Conservation (phyloP, 2,113 vertebrate genomes). For the Electrona antarctica region DNA sequence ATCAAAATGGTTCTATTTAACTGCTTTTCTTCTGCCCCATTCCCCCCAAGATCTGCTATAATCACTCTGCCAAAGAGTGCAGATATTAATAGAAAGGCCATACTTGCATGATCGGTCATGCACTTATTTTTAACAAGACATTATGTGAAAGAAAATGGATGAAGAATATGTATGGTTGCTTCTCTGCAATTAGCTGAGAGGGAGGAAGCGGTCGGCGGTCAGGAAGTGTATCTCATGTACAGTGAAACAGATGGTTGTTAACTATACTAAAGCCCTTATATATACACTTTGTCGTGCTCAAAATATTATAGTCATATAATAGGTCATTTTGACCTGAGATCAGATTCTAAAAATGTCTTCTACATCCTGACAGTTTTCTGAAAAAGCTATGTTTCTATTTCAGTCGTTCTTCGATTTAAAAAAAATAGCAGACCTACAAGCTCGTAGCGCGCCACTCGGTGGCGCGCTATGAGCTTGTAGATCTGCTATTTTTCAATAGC, state of each 20-base stretch:
- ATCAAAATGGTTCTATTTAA: slow-evolving; percentile 48
- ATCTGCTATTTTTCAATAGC: no score
- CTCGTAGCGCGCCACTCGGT: no score
- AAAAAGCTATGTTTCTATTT: no score
- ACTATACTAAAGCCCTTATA: no score
- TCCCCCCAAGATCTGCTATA: slow-evolving; percentile 23
- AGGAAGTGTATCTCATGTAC: not conserved
- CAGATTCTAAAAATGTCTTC: no score
- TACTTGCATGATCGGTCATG: slow-evolving; percentile 8
- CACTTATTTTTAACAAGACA: slow-evolving; percentile 23
- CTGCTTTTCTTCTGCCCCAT: slow-evolving; percentile 38
- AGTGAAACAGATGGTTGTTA: not conserved
- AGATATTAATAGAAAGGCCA: slow-evolving; percentile 8
- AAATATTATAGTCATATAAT: no score
- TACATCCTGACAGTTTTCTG: no score
- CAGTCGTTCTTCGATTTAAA: no score
- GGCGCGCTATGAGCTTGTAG: no score
- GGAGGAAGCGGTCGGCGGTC: not conserved
- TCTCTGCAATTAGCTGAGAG: not conserved
- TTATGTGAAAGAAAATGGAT: slow-evolving; percentile 5
- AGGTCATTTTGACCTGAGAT: no score
- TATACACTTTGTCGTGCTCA: no score
- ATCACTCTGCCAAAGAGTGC: slow-evolving; percentile 22
- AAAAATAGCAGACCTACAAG: no score
- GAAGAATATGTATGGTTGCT: not conserved